Evolutionary conservation across 2,797 vertebrate genomes (phyloP).

Genomic region (Gadopsis bispinosus): DNA sequence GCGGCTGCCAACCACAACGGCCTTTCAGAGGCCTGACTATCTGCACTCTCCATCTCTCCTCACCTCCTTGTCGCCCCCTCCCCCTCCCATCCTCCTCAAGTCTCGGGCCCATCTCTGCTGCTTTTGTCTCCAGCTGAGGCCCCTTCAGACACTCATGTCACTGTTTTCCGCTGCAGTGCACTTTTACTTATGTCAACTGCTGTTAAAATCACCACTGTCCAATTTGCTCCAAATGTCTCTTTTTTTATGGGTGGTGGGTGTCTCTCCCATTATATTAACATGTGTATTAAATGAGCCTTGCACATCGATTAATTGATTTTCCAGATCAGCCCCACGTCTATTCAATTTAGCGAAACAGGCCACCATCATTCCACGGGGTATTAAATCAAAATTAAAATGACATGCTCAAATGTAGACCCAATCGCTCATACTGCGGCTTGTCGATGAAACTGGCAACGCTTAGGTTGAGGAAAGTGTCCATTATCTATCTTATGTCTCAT

Average conservation of each 20-base stretch:
- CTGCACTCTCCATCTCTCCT: slow-evolving; percentile 73
- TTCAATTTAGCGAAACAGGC: slow-evolving; percentile 74
- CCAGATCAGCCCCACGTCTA: slow-evolving; percentile 71
- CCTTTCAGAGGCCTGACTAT: slow-evolving; percentile 79
- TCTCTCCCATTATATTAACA: slow-evolving; percentile 76
- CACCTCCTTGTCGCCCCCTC: slow-evolving; percentile 59
- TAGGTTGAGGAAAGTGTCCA: slow-evolving; percentile 58
- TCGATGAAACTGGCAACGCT: slow-evolving; percentile 65
- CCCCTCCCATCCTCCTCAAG: slow-evolving; percentile 60
- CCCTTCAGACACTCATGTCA: slow-evolving; percentile 72
- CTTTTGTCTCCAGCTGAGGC: slow-evolving; percentile 80
- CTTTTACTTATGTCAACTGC: slow-evolving; percentile 74
- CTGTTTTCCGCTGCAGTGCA: slow-evolving; percentile 72
- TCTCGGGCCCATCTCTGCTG: slow-evolving; percentile 65
- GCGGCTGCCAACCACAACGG: slow-evolving; percentile 79
- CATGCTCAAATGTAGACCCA: slow-evolving; percentile 67
- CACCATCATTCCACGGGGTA: slow-evolving; percentile 55
- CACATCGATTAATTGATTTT: slow-evolving; percentile 80
- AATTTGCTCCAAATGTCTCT: slow-evolving; percentile 73
- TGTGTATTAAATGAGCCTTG: slow-evolving; percentile 74
- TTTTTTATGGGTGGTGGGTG: slow-evolving; percentile 54
- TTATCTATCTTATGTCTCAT: slow-evolving; percentile 50
- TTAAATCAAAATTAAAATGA: slow-evolving; percentile 81
- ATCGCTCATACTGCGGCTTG: slow-evolving; percentile 56
- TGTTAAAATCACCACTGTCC: slow-evolving; percentile 74